Base-by-base conservation (phyloP, 2,113 vertebrate genomes). In the Notiomystis cincta region DNA sequence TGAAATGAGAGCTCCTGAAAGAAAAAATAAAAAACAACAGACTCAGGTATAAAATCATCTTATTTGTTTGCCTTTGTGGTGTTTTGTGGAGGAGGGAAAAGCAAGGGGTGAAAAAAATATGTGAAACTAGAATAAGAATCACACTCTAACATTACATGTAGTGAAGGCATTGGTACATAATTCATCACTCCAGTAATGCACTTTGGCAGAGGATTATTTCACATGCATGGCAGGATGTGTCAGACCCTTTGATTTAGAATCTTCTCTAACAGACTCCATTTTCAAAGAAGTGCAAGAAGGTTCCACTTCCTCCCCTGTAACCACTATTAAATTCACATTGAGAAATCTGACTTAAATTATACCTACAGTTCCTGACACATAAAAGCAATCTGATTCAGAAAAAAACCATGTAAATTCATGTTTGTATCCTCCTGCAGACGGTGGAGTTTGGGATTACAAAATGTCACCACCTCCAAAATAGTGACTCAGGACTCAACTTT, bases 161-260 rank as follows among this genome's bases (percentile, higher is more conserved):
- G 20, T 64, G 47, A 77, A 93, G 54, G 27, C 31, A 37, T 44
- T 70, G 40, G 60, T 93, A 86, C 76, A 87, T 87, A 94, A 93
- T 73, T 92, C 72, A 89, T 70, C 37, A 37, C 18, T 47, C 72
- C 40, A 75, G 33, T 96, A 89, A 96, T 92, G 76, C 56, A 65
- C 73, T 71, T 60, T 83, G 79, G 61, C 76, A 94, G 67, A 81
- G 56, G 57, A 92, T 91, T 91, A 89, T 92, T 88, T 94, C 93
- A 87, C 56, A 89, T 45, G 47, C 82, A 71, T 64, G 25, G 64
- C 82, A 93, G 64, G 38, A 90, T 75, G 35, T 83, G 79, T 83
- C 90, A 93, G 92, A 89, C n/a, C 14, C 47, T 93, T 94, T 81
- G 88, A 90, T 95, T 94, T 96, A 92, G 50, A 91, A 7, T 54